Percentiles rank a stretch among this genome's conserved stretches.
These are phyloP conservation scores for Calcarius lapponicus DNA, from an alignment of 2,797 vertebrate genomes.

Conservation along the genomic window DNA sequence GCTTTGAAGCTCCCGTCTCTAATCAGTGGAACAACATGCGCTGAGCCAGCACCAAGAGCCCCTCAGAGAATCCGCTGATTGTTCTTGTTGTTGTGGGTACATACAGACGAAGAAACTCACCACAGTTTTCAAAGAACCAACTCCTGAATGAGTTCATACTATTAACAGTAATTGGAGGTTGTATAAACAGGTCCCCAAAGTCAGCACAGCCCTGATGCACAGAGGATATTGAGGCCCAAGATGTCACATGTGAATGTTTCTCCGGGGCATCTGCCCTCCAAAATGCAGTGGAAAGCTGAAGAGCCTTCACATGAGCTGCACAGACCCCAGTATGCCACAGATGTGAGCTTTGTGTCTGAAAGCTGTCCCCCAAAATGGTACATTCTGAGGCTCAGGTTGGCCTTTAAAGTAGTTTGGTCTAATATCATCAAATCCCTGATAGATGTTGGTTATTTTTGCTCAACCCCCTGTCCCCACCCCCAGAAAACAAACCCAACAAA, in stretches of 20 bases:
- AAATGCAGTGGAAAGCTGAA: not conserved
- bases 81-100: not conserved
- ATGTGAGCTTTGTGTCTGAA: not conserved
- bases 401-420: not conserved
- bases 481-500: fast-evolving
- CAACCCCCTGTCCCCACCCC: fast-evolving
- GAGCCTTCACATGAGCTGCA: not conserved
- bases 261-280: not conserved
- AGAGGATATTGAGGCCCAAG: not conserved
- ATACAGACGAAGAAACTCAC: not conserved
- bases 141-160: not conserved
- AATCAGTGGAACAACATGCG: not conserved
- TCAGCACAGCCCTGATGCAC: not conserved
- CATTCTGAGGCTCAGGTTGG: not conserved
- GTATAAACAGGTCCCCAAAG: not conserved
- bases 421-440: not conserved
- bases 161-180: not conserved
- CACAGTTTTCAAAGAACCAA: not conserved
- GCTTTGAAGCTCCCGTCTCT: not conserved
- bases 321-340: not conserved
- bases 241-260: not conserved
- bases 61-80: not conserved
- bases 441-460: not conserved
- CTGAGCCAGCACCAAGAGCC: not conserved
- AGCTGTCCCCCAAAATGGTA: not conserved